Conservation (phyloP, 37 sponge, comb jelly and placozoan species). For the Beroe ovata region DNA sequence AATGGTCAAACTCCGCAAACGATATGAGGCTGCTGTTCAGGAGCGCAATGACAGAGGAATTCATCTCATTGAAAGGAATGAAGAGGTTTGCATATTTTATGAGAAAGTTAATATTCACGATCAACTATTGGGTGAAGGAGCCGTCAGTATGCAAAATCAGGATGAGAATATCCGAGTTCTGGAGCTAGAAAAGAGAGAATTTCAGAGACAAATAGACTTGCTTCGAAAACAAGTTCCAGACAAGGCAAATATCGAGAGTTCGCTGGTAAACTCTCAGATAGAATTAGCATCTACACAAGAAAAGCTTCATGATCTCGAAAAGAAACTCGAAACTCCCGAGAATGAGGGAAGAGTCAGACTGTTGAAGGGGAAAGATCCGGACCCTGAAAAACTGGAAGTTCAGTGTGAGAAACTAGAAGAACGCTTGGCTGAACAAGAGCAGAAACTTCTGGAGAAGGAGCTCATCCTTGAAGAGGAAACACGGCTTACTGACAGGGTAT, state of each 20-base stretch:
- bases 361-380: conserved; percentile 74
- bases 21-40: conserved; percentile 85
- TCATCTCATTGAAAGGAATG: conserved; percentile 95
- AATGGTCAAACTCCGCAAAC: conserved; percentile 76
- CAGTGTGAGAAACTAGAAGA: conserved; percentile 77
- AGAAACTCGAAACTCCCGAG: conserved; percentile 75
- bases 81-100: conserved; percentile 94
- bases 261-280: conserved; percentile 75
- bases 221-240: conserved; percentile 72
- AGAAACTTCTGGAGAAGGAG: conserved; percentile 87
- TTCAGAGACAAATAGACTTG: conserved; percentile 76
- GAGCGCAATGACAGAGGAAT: conserved; percentile 95
- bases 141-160: conserved; percentile 75
- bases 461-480: conserved; percentile 88
- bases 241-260: conserved; percentile 71
- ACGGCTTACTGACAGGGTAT: conserved; percentile 75
- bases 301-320: conserved; percentile 72
- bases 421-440: conserved; percentile 78
- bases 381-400: conserved; percentile 70
- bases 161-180: conserved; percentile 87
- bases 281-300: conserved; percentile 73
- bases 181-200: conserved; percentile 78
- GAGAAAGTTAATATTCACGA: conserved; percentile 91
- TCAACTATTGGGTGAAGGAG: conserved; percentile 75
- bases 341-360: conserved; percentile 72